A percentile compares a stretch with the other conserved stretches of the same genome.
Evolutionary conservation across 2,888 invertebrate genomes (phyloP).

Genomic region (Hydroisotoma schaefferi): DNA sequence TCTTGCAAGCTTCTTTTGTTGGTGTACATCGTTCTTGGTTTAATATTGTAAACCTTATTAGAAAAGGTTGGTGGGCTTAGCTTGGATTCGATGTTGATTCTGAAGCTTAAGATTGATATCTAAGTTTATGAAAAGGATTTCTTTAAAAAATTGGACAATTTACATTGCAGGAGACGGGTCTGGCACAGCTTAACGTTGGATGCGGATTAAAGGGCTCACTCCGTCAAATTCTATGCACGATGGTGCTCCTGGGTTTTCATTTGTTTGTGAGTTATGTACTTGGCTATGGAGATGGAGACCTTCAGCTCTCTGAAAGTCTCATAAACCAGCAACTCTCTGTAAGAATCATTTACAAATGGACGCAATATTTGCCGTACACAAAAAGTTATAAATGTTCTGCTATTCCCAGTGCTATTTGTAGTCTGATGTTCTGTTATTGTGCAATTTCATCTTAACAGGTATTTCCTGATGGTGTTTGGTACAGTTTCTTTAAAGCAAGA

Average conservation of each 20-base stretch:
- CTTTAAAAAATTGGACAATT: no score
- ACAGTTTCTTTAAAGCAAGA: slow-evolving; percentile 84
- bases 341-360: slow-evolving; percentile 23
- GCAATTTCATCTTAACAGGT: slow-evolving; percentile 52
- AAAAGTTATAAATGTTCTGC: background rate
- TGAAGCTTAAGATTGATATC: no score
- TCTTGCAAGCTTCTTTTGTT: no score
- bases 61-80: no score
- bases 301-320: slow-evolving; percentile 70
- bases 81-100: no score
- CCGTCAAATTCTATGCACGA: slow-evolving; percentile 78
- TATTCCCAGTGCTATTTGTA: no score
- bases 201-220: slow-evolving; percentile 68
- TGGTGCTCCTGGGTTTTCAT: slow-evolving; percentile 81
- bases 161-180: slow-evolving; percentile 66
- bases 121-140: no score
- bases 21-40: no score
- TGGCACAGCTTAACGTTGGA: slow-evolving; percentile 70
- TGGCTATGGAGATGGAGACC: slow-evolving; percentile 75
- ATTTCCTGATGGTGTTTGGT: slow-evolving; percentile 83
- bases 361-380: no score
- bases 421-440: no score
- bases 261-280: slow-evolving; percentile 77
- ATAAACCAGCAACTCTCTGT: slow-evolving; percentile 68
- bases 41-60: no score